A percentile compares a stretch with the other conserved stretches of the same genome.
Conservation (phyloP, 2,113 vertebrate species). For the Smithornis capensis region DNA sequence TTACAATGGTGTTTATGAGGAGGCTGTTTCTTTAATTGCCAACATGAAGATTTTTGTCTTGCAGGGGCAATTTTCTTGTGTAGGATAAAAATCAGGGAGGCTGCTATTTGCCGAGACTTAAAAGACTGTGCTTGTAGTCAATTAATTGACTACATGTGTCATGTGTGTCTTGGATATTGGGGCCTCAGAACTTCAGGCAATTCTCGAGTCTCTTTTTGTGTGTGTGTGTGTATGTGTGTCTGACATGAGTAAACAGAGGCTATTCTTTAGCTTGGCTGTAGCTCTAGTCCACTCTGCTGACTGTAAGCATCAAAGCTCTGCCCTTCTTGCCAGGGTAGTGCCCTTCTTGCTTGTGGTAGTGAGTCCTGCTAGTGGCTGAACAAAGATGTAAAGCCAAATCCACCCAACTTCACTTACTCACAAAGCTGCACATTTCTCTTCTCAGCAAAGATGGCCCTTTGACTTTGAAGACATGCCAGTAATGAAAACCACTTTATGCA, state of each 20-base stretch:
- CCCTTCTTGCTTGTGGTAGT: not conserved
- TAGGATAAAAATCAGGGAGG: not conserved
- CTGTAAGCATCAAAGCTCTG: not conserved
- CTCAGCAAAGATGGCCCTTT: not conserved
- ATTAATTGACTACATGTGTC: not conserved
- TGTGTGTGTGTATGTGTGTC: not conserved
- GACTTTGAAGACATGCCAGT: not conserved
- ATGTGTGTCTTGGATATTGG: not conserved
- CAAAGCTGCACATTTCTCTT: not conserved
- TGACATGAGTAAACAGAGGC: not conserved
- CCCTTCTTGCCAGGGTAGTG: not conserved
- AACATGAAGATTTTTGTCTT: constrained; percentile 19
- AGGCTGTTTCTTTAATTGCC: constrained; percentile 27
- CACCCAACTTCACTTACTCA: not conserved
- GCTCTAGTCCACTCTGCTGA: not conserved
- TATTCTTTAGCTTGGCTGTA: not conserved
- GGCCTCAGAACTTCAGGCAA: not conserved
- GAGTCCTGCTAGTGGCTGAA: not conserved
- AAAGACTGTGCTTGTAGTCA: not conserved
- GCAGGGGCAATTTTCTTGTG: not conserved
- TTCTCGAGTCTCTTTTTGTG: not conserved
- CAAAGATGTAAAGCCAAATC: not conserved
- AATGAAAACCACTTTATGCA: not conserved
- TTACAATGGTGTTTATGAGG: constrained; percentile 25
- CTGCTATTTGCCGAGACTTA: not conserved